Base-by-base conservation (phyloP, 2,113 vertebrate genomes). In the Cercopithecus mona region DNA sequence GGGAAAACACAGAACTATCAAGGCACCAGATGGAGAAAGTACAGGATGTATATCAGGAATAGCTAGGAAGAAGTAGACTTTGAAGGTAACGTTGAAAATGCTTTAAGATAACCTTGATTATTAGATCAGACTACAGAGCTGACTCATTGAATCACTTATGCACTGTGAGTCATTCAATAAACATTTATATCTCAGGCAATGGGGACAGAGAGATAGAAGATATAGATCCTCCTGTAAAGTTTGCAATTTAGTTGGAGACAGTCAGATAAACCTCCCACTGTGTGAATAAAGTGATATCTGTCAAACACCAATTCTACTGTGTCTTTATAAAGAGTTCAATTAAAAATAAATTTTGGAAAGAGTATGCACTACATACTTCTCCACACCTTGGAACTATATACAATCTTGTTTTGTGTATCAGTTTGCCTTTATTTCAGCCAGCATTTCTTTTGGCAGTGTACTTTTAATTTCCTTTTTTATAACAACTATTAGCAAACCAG, bases 241-340 rank as follows among this genome's bases (percentile, higher is more conserved):
- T 66, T 84, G 61, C 4, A 45, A 6, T 6, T 3, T 40, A 70
- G 5, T 25, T 75, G 68, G 48, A 66, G 45, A 55, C 52, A 81
- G 35, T 86, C 30, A 76, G 73, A 40, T 72, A 91, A 88, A 85
- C 22, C 9, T 57, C 40, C 30, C 38, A 72, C 45, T 93, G 17
- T 43, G 55, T 57, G 86, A 57, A 32, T 12, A 75, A 64, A 9
- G 6, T 78, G 48, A 93, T 93, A 79, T 64, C 50, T 81, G 52
- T 40, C 12, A 95, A 82, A 66, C 20, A 55, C 0, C 11, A 5
- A 43, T 83, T 92, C 55, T 68, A 48, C 38, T 43, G 23, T 70
- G 43, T 86, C 45, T 90, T 94, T 83, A 66, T 59, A 92, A 92
- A 96, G 22, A 78, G 12, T 55, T 50, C n/a, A 73, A 88, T 85